Evolutionary conservation across 1,140 invertebrate genomes (phyloP), one percentile per base, ranked within the genome.

Genomic region (Drosophila guanche): DNA sequence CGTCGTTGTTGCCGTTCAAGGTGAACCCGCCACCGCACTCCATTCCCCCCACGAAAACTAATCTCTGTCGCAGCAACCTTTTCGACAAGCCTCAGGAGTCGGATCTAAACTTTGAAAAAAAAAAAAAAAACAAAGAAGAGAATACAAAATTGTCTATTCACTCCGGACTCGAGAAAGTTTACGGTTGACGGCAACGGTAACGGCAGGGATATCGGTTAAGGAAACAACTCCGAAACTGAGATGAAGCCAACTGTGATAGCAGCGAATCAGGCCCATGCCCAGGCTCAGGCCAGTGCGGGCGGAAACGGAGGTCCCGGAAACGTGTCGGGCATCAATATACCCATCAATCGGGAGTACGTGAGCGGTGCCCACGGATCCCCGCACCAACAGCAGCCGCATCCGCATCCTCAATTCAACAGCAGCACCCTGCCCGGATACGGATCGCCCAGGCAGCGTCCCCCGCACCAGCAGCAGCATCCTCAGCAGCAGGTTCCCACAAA

Each of bases 161-260:
- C 54, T 62, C 58, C 33, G 42, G 63, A 67, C 47, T 68, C 62
- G 42, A 65, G 37, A 54, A 50, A 12, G 59, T 27, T 51, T 57
- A 29, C 16, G 42, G 10, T 27, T 27, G 10, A 63, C 57, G 37
- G 47, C 48, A 48, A 61, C 61, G 53, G 43, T 60, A 61, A 59
- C 72, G 51, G 45, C 57, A 57, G 62, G 46, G 37, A 29, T 25
- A 40, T 22, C 60, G 68, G 48, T 25, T 54, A 50, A 42, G 33
- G 20, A 43, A 50, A 33, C 7, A 58, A 29, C 43, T 25, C 33
- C n/a, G 62, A 53, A 63, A 33, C 29, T 43, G 59, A 50, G 3
- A 86, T 90, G 89, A 90, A 90, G 73, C 89, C 89, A 60, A 89
- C 89, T 89, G 81, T 90, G 85, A 85, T 90, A 78, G 55, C 89